Conservation (phyloP, 2,113 vertebrate species). For the Laterallus jamaicensis region DNA sequence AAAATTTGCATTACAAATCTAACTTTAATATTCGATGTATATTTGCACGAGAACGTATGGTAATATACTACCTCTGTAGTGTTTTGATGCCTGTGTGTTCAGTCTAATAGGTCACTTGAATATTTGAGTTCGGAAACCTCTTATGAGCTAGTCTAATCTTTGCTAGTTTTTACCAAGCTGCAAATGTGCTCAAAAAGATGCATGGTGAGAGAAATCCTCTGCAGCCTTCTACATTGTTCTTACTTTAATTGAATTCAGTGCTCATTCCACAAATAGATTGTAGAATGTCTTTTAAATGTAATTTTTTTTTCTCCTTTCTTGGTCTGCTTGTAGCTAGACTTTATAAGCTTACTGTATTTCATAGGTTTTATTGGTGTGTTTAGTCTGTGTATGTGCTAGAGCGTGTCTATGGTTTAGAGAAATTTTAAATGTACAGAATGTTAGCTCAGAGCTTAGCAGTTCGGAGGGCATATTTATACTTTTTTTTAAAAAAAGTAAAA, state of each 20-base stretch:
- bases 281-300: neutral
- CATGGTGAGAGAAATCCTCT: constrained; percentile 21
- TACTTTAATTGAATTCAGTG: constrained; percentile 43
- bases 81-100: constrained; percentile 22
- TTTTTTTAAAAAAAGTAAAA: neutral
- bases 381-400: constrained; percentile 10
- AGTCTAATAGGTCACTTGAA: neutral
- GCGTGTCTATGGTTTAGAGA: neutral
- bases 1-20: constrained; percentile 63
- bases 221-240: constrained; percentile 38
- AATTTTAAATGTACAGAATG: neutral
- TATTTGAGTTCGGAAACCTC: constrained; percentile 7
- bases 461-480: neutral
- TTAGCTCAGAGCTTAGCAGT: neutral
- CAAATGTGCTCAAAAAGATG: constrained; percentile 21
- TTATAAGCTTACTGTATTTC: neutral
- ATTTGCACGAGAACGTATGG: neutral
- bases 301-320: constrained; percentile 1
- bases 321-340: neutral
- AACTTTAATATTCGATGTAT: constrained; percentile 35
- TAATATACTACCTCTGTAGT: neutral
- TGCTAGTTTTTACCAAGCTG: constrained; percentile 16
- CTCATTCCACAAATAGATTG: neutral
- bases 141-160: neutral
- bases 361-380: neutral